Percentiles rank a stretch among this genome's conserved stretches.
These are phyloP conservation scores for Diglossa brunneiventris DNA, from an alignment of 2,113 vertebrate species.

Conservation along the genomic window DNA sequence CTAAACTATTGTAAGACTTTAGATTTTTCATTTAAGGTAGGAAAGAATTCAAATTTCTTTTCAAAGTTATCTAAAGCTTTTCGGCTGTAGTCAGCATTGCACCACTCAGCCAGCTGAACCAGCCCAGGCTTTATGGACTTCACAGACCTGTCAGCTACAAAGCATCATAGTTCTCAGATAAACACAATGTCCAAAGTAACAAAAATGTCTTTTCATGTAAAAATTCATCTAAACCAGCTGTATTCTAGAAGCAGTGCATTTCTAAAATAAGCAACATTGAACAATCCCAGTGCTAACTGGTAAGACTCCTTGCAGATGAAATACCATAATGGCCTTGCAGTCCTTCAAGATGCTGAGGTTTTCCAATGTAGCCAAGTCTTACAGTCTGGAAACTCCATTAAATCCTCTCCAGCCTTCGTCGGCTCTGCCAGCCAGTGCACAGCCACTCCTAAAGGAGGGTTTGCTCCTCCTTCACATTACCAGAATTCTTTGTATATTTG, in stretches of 20 bases:
- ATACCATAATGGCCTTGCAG: neutral
- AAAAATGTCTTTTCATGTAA: neutral
- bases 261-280: neutral
- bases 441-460: neutral
- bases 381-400: neutral
- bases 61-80: neutral
- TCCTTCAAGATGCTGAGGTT: neutral
- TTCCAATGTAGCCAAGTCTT: neutral
- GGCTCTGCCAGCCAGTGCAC: neutral
- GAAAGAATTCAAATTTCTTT: neutral
- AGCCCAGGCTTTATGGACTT: neutral
- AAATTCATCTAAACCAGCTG: neutral
- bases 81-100: neutral
- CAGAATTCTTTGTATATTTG: conserved; percentile 16
- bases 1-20: neutral
- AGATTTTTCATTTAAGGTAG: neutral
- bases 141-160: neutral
- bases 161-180: neutral
- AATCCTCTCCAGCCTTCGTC: neutral
- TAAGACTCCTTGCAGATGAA: neutral
- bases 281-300: neutral
- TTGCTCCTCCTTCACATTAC: neutral
- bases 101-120: neutral
- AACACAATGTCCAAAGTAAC: neutral
- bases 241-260: neutral